Percentiles rank a stretch among this genome's conserved stretches.
Conservation (phyloP, 2,888 invertebrate species). For the Embidobia sp. region DNA sequence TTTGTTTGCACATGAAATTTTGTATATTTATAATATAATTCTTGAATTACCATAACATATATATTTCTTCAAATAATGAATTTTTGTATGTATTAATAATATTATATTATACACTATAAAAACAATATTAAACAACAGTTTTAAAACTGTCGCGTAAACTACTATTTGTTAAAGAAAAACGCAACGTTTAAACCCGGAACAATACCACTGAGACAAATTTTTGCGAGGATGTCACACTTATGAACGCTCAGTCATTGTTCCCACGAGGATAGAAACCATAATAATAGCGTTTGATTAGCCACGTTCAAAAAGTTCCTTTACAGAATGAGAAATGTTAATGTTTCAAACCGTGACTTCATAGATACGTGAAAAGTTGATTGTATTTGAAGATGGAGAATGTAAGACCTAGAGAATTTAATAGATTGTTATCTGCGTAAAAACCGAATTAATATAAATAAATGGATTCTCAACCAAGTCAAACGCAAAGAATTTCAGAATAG, state of each 20-base stretch:
- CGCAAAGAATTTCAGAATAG: background rate
- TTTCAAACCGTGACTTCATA: conserved; percentile 24
- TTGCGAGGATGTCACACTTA: conserved; percentile 13
- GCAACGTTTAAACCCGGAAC: background rate
- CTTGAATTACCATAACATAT: no score
- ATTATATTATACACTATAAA: no score
- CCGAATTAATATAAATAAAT: conserved; percentile 20
- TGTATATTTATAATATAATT: no score
- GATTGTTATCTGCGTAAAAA: conserved; percentile 11
- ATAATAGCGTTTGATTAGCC: conserved; percentile 32
- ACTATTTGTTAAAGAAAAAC: no score
- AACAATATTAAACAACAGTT: no score
- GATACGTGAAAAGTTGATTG: conserved; percentile 16
- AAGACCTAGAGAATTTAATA: conserved; percentile 7
- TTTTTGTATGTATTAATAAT: no score
- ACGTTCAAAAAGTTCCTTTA: conserved; percentile 18
- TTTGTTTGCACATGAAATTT: no score
- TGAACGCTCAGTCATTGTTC: conserved; percentile 24
- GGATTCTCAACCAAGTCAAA: background rate
- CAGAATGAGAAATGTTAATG: conserved; percentile 29
- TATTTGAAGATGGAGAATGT: conserved; percentile 19
- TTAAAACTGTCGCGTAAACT: no score
- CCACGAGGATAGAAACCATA: conserved; percentile 26
- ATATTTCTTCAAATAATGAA: no score
- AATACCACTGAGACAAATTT: conserved; percentile 8